Evolutionary conservation across 1,140 invertebrate species (phyloP).

Genomic region (Cyrtorhinus lividipennis): DNA sequence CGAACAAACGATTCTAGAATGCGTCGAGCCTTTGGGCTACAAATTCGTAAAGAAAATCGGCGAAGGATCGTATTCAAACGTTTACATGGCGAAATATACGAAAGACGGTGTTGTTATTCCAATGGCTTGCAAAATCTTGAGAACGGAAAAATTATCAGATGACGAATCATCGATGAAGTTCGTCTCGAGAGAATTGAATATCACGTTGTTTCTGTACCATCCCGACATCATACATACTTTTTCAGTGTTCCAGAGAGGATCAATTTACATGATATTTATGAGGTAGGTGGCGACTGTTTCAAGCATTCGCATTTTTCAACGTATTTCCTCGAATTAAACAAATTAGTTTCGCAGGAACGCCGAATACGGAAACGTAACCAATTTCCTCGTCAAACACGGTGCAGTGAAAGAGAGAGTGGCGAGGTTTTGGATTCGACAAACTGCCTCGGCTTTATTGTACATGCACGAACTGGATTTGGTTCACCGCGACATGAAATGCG

Average conservation of each 20-base stretch:
- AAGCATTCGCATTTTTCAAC: too few relatives aligned
- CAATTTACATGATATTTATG: conserved; percentile 17
- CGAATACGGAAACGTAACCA: conserved; percentile 51
- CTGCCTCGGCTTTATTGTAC: conserved; percentile 47
- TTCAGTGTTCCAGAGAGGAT: conserved; percentile 33
- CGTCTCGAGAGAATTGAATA: conserved; percentile 55
- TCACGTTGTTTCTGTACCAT: conserved; percentile 51
- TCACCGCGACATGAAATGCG: conserved; percentile 62
- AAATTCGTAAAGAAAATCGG: conserved; percentile 11
- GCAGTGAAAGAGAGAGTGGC: conserved; percentile 44
- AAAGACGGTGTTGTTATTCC: conserved; percentile 36
- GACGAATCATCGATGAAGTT: conserved; percentile 59
- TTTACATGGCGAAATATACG: conserved; percentile 26
- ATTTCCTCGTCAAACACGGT: conserved; percentile 46
- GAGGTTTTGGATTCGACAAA: conserved; percentile 52
- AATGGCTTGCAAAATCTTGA: conserved; percentile 57
- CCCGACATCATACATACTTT: conserved; percentile 47
- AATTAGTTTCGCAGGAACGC: conserved; percentile 30
- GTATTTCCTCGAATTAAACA: too few relatives aligned
- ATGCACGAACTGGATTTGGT: conserved; percentile 56
- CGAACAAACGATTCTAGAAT: not conserved
- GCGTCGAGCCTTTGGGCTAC: not conserved
- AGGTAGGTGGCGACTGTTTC: not conserved
- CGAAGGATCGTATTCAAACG: conserved; percentile 12
- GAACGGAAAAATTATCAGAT: conserved; percentile 43